A percentile compares a stretch with the other conserved stretches of the same genome.
Conservation (phyloP, 2,797 vertebrate species). For the Girardinus metallicus region DNA sequence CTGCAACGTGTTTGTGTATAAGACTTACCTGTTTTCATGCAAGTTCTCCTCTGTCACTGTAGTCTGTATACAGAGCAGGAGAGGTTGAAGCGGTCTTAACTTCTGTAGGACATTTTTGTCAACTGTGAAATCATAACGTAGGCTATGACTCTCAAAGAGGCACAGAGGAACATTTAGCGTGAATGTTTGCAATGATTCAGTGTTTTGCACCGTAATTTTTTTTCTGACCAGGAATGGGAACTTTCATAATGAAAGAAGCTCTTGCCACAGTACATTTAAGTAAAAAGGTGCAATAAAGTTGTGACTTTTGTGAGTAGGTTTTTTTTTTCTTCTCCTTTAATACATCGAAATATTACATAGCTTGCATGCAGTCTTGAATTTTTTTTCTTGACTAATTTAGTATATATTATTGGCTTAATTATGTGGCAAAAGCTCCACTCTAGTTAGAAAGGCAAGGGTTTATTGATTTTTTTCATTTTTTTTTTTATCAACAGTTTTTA, state of each 20-base stretch:
- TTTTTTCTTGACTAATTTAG: background rate
- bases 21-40: constrained; percentile 55
- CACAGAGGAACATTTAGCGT: constrained; percentile 54
- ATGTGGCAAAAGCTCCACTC: background rate
- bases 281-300: constrained; percentile 86
- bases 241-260: constrained; percentile 79
- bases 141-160: constrained; percentile 48
- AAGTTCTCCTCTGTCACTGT: constrained; percentile 50
- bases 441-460: too few relatives aligned
- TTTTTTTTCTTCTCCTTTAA: background rate
- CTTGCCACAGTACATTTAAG: constrained; percentile 65
- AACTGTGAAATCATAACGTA: constrained; percentile 55
- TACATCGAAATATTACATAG: background rate
- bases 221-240: constrained; percentile 74
- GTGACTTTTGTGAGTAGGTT: constrained; percentile 77
- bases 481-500: too few relatives aligned
- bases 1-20: constrained; percentile 68
- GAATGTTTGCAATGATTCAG: constrained; percentile 76
- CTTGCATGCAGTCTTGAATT: background rate
- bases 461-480: too few relatives aligned
- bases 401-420: too few relatives aligned
- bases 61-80: constrained; percentile 58
- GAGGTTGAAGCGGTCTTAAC: constrained; percentile 33
- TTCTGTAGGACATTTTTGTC: constrained; percentile 55
- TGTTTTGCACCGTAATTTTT: constrained; percentile 74